These are phyloP conservation scores for Macaria notata DNA, from an alignment of 2,888 invertebrate genomes.

Conservation along the genomic window DNA sequence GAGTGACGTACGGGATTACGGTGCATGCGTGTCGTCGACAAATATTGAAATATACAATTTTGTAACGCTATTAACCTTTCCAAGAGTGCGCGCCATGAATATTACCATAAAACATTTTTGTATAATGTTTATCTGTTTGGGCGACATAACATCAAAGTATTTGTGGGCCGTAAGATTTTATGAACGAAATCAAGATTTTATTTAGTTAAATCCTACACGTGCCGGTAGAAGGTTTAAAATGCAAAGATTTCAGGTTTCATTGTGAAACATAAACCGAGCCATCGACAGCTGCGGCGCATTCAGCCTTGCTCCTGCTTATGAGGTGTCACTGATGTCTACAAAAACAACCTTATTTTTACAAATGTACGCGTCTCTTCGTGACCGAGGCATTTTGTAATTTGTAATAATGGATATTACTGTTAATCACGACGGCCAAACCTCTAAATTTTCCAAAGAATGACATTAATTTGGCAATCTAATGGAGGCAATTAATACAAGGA, in stretches of 20 bases:
- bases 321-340: slow-evolving; percentile 25
- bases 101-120: slow-evolving; percentile 16
- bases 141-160: slow-evolving; percentile 32
- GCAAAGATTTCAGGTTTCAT: slow-evolving; percentile 49
- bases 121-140: slow-evolving; percentile 8
- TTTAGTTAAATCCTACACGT: slow-evolving; percentile 49
- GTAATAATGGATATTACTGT: slow-evolving; percentile 1
- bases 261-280: slow-evolving; percentile 54
- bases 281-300: slow-evolving; percentile 58
- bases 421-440: slow-evolving; percentile 2
- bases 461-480: slow-evolving; percentile 9
- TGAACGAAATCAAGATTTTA: slow-evolving; percentile 46
- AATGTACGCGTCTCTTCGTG: slow-evolving; percentile 7
- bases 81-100: slow-evolving; percentile 15
- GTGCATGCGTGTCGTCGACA: slow-evolving; percentile 13
- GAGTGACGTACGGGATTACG: slow-evolving; percentile 26
- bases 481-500: slow-evolving; percentile 23
- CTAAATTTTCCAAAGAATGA: slow-evolving; percentile 3
- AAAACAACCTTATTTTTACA: slow-evolving; percentile 18
- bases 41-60: slow-evolving; percentile 21
- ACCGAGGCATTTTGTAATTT: slow-evolving; percentile 1
- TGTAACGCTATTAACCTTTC: slow-evolving; percentile 16
- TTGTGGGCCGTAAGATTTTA: slow-evolving; percentile 53
- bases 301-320: slow-evolving; percentile 38
- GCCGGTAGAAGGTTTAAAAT: slow-evolving; percentile 33